Percentiles rank a stretch among this genome's conserved stretches.
These are phyloP conservation scores for Enteromius viviparus DNA, from an alignment of 2,797 vertebrate genomes.

Conservation along the genomic window DNA sequence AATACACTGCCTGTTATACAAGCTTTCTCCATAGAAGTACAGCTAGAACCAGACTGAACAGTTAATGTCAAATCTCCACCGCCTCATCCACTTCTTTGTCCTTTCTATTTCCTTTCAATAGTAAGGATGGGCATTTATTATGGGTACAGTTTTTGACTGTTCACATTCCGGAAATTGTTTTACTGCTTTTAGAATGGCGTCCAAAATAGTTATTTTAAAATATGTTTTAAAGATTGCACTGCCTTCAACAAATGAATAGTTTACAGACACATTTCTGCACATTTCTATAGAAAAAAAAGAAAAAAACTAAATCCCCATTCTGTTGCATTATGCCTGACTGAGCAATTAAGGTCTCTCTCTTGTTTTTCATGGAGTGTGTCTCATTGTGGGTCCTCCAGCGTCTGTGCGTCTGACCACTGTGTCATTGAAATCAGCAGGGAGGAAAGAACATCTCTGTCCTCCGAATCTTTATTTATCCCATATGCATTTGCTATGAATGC, in stretches of 20 bases:
- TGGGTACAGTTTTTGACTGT: not conserved
- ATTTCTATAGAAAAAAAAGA: not conserved
- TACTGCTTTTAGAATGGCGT: not conserved
- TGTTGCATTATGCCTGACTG: constrained; percentile 30
- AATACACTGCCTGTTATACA: constrained; percentile 45
- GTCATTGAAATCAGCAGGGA: constrained; percentile 61
- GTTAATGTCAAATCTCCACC: not conserved
- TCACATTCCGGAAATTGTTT: not conserved
- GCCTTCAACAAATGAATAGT: not conserved
- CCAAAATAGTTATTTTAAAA: not conserved
- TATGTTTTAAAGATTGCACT: not conserved
- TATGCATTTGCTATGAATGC: constrained; percentile 70
- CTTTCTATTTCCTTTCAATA: not conserved
- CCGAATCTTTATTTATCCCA: constrained; percentile 66
- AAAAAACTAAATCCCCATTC: not conserved
- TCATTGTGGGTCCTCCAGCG: constrained; percentile 34
- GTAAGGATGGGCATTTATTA: not conserved
- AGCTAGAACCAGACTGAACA: constrained; percentile 23
- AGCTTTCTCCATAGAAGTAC: constrained; percentile 25
- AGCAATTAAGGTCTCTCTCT: constrained; percentile 40
- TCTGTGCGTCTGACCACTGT: constrained; percentile 32
- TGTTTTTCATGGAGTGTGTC: constrained; percentile 30
- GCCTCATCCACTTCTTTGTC: not conserved
- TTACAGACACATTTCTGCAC: not conserved
- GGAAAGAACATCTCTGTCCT: constrained; percentile 55